A percentile compares a stretch with the other conserved stretches of the same genome.
These are phyloP conservation scores for Todiramphus saurophagus DNA, from an alignment of 2,113 vertebrate species.

Conservation along the genomic window DNA sequence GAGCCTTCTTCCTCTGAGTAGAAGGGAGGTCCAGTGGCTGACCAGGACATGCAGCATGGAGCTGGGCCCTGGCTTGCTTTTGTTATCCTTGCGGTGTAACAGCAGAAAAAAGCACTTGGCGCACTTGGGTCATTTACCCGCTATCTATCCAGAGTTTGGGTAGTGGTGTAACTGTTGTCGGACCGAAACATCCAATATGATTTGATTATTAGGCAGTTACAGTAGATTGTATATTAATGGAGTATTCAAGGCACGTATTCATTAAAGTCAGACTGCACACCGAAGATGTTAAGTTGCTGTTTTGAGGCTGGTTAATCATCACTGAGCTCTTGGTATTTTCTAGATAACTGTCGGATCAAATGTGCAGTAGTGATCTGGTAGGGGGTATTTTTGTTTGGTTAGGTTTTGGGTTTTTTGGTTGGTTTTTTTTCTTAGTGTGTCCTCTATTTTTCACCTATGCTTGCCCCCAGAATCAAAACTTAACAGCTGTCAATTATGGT, in stretches of 20 bases:
- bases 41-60: accelerated
- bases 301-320: not conserved
- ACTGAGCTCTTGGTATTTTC: not conserved
- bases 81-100: not conserved
- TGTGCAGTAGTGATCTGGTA: not conserved
- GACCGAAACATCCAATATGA: not conserved
- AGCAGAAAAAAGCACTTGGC: not conserved
- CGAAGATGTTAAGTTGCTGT: not conserved
- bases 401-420: no score
- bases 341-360: not conserved
- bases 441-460: not conserved
- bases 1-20: not conserved
- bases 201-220: not conserved
- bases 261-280: not conserved
- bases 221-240: not conserved
- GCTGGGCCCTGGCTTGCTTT: not conserved
- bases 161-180: not conserved
- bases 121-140: not conserved
- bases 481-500: not conserved
- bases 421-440: not conserved
- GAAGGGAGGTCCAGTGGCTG: not conserved
- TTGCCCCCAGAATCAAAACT: not conserved
- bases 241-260: not conserved
- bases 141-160: not conserved
- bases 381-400: not conserved